Conservation (phyloP, 1,140 invertebrate species). For the Caenorhabditis latens region DNA sequence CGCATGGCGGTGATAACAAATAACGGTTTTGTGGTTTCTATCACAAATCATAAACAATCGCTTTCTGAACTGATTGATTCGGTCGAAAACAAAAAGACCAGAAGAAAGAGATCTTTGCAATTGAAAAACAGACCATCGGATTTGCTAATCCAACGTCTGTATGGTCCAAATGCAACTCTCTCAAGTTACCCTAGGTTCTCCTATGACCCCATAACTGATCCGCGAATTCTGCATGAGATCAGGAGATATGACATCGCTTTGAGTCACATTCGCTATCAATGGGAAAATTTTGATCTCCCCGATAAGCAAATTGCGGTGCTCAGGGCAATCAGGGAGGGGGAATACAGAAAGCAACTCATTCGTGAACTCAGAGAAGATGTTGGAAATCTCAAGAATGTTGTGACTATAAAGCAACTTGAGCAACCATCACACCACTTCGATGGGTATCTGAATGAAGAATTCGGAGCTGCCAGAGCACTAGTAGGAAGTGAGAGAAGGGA, state of each 20-base stretch:
- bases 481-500: not conserved
- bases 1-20: not conserved
- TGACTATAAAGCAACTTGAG: not conserved
- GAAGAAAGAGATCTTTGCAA: not conserved
- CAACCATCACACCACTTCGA: slow-evolving; percentile 2
- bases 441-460: not conserved
- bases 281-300: not conserved
- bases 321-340: not conserved
- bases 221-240: not conserved
- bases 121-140: not conserved
- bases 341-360: not conserved
- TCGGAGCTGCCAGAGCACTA: not conserved
- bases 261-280: not conserved
- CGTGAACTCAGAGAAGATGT: not conserved
- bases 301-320: not conserved
- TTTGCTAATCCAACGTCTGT: not conserved
- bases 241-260: not conserved
- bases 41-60: not conserved
- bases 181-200: not conserved
- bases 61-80: not conserved
- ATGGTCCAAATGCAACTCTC: not conserved
- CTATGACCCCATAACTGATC: not conserved
- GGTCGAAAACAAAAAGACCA: not conserved
- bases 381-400: not conserved
- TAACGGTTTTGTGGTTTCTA: not conserved